Evolutionary conservation across 2,113 vertebrate species (phyloP).

Genomic region (Platichthys flesus): DNA sequence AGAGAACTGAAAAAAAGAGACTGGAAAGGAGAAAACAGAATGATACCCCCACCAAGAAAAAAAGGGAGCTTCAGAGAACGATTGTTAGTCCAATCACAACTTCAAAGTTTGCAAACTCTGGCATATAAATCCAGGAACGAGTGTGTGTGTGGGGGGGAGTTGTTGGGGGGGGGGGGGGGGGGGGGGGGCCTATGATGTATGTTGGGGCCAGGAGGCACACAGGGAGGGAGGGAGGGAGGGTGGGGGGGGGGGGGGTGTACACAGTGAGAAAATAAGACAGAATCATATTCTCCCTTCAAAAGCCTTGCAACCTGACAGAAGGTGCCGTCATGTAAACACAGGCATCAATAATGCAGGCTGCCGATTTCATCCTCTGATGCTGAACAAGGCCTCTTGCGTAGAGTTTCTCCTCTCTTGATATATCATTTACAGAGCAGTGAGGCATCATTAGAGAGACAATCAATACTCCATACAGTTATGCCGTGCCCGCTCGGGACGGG

Average conservation of each 20-base stretch:
- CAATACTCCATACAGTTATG: conserved; percentile 37
- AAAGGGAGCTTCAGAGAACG: conserved; percentile 20
- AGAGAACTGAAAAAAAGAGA: conserved; percentile 27
- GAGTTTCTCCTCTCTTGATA: conserved; percentile 36
- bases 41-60: not conserved
- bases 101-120: conserved; percentile 61
- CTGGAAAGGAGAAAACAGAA: conserved; percentile 20
- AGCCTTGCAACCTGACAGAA: conserved; percentile 55
- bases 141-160: too few relatives aligned
- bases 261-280: conserved; percentile 25
- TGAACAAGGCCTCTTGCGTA: conserved; percentile 33
- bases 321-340: conserved; percentile 70
- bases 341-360: conserved; percentile 77
- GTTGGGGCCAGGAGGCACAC: not conserved
- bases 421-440: conserved; percentile 51
- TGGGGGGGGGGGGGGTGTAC: conserved; percentile 21
- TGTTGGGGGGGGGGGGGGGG: not conserved
- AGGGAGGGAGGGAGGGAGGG: conserved; percentile 6
- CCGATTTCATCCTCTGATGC: conserved; percentile 56
- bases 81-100: conserved; percentile 52
- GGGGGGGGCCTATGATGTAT: too few relatives aligned
- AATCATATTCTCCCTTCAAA: conserved; percentile 36
- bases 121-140: conserved; percentile 37
- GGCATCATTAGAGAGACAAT: conserved; percentile 48
- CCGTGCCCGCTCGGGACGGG: conserved; percentile 17